Conservation (phyloP, 1,140 invertebrate species). For the Drosophila lowei region DNA sequence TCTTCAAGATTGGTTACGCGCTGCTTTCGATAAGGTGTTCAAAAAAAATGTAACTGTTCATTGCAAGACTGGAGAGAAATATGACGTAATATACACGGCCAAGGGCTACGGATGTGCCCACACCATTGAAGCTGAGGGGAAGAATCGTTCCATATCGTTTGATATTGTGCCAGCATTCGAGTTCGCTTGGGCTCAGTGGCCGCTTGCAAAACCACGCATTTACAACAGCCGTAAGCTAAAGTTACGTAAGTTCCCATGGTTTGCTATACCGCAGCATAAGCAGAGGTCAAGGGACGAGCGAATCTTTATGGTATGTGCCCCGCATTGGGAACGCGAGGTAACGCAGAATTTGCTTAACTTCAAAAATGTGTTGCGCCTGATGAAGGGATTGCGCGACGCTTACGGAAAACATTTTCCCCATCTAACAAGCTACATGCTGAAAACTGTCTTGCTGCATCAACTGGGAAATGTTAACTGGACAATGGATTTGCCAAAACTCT, state of each 20-base stretch:
- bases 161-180: conserved; percentile 48
- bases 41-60: fast-evolving
- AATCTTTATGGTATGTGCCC: conserved; percentile 44
- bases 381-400: conserved; percentile 46
- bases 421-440: conserved; percentile 49
- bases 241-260: conserved; percentile 9
- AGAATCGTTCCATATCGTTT: conserved; percentile 22
- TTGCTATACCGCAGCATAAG: conserved; percentile 31
- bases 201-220: background rate
- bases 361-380: conserved; percentile 45
- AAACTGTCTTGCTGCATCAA: conserved; percentile 37
- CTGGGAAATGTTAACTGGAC: background rate
- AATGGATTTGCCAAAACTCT: conserved; percentile 27
- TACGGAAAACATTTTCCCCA: conserved; percentile 9
- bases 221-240: background rate
- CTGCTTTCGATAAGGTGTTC: conserved; percentile 23
- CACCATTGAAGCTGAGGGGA: conserved; percentile 15
- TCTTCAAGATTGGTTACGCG: conserved; percentile 37
- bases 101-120: conserved; percentile 43
- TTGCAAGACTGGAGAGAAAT: background rate
- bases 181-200: conserved; percentile 17
- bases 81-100: conserved; percentile 11
- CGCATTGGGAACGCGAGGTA: conserved; percentile 48
- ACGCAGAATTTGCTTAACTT: conserved; percentile 28
- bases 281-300: background rate